phyloP scores from a whole-genome alignment of 2,797 vertebrate genomes.

The Gymnothorax javanicus region DNA sequence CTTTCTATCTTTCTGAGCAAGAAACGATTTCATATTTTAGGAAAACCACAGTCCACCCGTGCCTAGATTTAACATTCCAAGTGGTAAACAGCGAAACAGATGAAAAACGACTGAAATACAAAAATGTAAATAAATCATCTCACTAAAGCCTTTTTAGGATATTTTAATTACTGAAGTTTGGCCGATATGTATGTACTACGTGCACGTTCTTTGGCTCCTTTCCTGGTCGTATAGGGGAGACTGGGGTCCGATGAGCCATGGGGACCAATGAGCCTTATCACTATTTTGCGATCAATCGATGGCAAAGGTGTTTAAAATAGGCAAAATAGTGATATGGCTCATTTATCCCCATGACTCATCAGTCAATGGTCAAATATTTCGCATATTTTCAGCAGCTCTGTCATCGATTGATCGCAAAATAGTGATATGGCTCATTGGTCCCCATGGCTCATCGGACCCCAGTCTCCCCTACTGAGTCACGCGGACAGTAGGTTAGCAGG shows the following conservation, averaged over 20 bases:
- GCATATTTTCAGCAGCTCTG: too few relatives aligned
- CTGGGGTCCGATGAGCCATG: too few relatives aligned
- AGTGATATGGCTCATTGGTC: too few relatives aligned
- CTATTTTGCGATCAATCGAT: too few relatives aligned
- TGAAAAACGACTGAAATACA: not conserved
- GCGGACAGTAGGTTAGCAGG: constrained; percentile 55
- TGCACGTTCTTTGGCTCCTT: not conserved
- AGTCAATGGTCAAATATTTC: too few relatives aligned
- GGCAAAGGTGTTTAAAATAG: too few relatives aligned
- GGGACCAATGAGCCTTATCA: too few relatives aligned
- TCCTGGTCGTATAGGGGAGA: not conserved
- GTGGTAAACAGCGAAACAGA: not conserved
- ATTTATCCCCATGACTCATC: too few relatives aligned
- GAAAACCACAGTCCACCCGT: not conserved
- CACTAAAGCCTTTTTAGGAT: not conserved
- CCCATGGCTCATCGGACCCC: too few relatives aligned
- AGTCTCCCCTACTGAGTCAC: constrained; percentile 39
- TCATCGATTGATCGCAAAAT: too few relatives aligned
- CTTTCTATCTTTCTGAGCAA: not conserved
- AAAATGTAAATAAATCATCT: not conserved
- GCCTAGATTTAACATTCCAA: not conserved
- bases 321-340: too few relatives aligned
- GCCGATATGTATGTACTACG: not conserved
- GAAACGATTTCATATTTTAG: not conserved
- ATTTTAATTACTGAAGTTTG: not conserved